Evolutionary conservation across 2,113 vertebrate species (phyloP).

Genomic region (Clarias gariepinus): DNA sequence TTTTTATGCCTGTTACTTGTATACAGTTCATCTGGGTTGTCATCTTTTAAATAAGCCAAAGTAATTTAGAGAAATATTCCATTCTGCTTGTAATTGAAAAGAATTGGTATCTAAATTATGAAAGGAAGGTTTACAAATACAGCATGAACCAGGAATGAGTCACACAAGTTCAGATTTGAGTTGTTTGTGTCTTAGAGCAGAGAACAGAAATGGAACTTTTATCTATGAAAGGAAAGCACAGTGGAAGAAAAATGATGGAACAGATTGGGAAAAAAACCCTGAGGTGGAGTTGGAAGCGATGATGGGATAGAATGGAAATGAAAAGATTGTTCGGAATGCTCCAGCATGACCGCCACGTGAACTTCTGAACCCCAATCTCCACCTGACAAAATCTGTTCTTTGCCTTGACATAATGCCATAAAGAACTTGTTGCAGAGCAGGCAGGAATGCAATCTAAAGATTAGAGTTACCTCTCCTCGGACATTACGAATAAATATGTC

Average conservation of each 20-base stretch:
- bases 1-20: background rate
- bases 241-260: background rate
- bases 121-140: background rate
- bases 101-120: background rate
- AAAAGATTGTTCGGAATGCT: constrained; percentile 68
- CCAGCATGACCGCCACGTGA: constrained; percentile 69
- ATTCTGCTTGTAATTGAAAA: background rate
- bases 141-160: background rate
- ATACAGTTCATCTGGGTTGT: background rate
- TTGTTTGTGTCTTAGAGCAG: background rate
- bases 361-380: constrained; percentile 75
- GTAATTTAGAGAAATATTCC: background rate
- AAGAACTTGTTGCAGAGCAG: constrained; percentile 52
- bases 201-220: background rate
- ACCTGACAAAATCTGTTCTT: constrained; percentile 70
- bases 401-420: constrained; percentile 61
- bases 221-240: background rate
- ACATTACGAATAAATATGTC: constrained; percentile 57
- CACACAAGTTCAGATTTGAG: background rate
- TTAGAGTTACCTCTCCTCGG: constrained; percentile 52
- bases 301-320: constrained; percentile 56
- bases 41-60: background rate
- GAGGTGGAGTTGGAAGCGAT: background rate
- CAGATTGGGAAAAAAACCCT: constrained; percentile 1
- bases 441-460: constrained; percentile 61